Evolutionary conservation across 2,888 invertebrate genomes (phyloP), one percentile per base, ranked within the genome.

Genomic region (Priocnemis perturbator): DNA sequence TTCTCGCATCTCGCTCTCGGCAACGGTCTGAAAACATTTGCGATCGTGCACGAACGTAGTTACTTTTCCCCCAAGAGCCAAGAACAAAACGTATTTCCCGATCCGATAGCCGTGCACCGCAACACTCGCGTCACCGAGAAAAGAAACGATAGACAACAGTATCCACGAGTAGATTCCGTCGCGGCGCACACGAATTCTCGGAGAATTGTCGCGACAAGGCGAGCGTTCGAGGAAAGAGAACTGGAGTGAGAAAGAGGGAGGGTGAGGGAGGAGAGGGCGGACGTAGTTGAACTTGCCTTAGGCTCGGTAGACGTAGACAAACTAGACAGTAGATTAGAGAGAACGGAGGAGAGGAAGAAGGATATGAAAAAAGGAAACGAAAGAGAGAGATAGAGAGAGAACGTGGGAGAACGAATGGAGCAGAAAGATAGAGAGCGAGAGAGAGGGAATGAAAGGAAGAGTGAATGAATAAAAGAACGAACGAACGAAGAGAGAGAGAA

Each of bases 331-430:
- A 52, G 37, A 20, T 48, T 21, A 60, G 50, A 48, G 62, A 61
- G 60, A 63, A 37, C 47, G 30, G 3, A 9, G 50, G 56, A 58
- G 57, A 20, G 53, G 66, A n/a, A 53, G 21, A 57, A 17, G 53
- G 45, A 50, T 23, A 59, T 11, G 37, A 2, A n/a, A 26, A 26
- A 26, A 26, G 23, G 26, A 66, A 56, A 21, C 47, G 53, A 20
- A 20, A 66, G 21, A 56, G 53, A 19, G 45, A 57, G 55, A 50
- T 47, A 60, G 48, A 63, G 53, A 69, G 50, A 67, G 65, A 66
- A 30, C 37, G 61, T 17, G 63, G 20, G 45, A 67, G 60, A 56
- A 53, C 69, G 67, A 57, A 48, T 30, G 52, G 60, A 21, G 47
- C 50, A n/a, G 5, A 50, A 45, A 55, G 62, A 47, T 21, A 55